Evolutionary conservation across 2,797 vertebrate genomes (phyloP), one percentile per base, ranked within the genome.

Genomic region (Enteromius trimaculatus): DNA sequence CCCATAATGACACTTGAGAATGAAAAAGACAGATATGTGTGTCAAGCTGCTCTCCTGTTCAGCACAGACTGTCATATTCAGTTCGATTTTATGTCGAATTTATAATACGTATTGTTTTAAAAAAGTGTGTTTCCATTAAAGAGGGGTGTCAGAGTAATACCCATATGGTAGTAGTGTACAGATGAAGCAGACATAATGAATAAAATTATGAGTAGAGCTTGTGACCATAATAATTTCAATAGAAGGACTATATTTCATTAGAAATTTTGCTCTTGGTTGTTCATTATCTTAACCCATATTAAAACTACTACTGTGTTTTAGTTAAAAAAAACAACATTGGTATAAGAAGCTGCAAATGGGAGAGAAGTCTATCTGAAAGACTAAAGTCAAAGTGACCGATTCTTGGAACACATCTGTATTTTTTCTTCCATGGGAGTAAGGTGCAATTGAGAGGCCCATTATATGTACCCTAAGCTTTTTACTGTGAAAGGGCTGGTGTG

Each of bases 1-100:
- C 42, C 10, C 39, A 47, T 17, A 42, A 37, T 74, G 69, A 49
- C 53, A 64, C 58, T 64, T 74, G 79, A 81, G 26, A 55, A 49
- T 44, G 7, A 31, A 26, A 64, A 34, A 75, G 42, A 65, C 31
- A 23, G 19, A 81, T 51, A 51, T 75, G 42, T 51, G 13, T 49
- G 21, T 4, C 47, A 70, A 55, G 37, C 19, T 37, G 42, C 23
- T 80, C 55, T 44, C 11, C 66, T 71, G n/a, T 44, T 71, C 17
- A 44, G 2, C 49, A 42, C 4, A 26, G 17, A 53, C 17, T 49
- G 4, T 37, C 29, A 53, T 7, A 9, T 31, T 64, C 60, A 31
- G 3, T 31, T 31, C 14, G 26, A 23, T 23, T 58, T 58, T n/a
- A n/a, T 4, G 21, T 62, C 29, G 23, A 62, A 62, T 62, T 64